Evolutionary conservation across 2,113 vertebrate species (phyloP).

Genomic region (Meles meles): DNA sequence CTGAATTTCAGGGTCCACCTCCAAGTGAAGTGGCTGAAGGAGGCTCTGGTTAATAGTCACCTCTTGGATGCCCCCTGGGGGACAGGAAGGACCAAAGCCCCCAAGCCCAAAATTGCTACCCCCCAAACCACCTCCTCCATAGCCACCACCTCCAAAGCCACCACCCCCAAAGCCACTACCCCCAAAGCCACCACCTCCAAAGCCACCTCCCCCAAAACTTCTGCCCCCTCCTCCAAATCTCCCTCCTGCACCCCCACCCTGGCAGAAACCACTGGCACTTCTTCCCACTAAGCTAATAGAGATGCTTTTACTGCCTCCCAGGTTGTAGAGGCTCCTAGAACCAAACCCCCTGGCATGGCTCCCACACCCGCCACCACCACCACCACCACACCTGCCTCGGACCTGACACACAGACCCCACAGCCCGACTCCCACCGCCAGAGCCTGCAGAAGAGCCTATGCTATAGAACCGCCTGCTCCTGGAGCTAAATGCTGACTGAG

Average conservation of each 20-base stretch:
- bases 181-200: not conserved
- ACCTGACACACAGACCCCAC: not conserved
- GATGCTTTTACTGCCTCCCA: not conserved
- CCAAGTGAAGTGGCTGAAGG: constrained; percentile 62
- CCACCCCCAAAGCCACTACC: not conserved
- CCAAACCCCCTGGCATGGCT: constrained; percentile 9
- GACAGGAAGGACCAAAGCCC: constrained; percentile 43
- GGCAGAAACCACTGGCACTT: constrained; percentile 39
- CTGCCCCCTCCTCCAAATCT: not conserved
- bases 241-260: not conserved
- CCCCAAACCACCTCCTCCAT: constrained; percentile 51
- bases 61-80: constrained; percentile 56
- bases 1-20: constrained; percentile 77
- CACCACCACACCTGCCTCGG: not conserved
- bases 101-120: constrained; percentile 35
- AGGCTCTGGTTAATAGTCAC: constrained; percentile 75
- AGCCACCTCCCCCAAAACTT: not conserved
- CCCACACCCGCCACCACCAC: not conserved
- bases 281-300: not conserved
- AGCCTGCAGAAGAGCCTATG: not conserved
- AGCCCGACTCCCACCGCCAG: constrained; percentile 9
- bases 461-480: constrained; percentile 10
- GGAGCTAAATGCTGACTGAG: constrained; percentile 55
- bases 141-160: not conserved
- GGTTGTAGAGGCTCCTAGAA: constrained; percentile 52